phyloP scores from a whole-genome alignment of 2,888 invertebrate species.

The Euplagia quadripunctaria region DNA sequence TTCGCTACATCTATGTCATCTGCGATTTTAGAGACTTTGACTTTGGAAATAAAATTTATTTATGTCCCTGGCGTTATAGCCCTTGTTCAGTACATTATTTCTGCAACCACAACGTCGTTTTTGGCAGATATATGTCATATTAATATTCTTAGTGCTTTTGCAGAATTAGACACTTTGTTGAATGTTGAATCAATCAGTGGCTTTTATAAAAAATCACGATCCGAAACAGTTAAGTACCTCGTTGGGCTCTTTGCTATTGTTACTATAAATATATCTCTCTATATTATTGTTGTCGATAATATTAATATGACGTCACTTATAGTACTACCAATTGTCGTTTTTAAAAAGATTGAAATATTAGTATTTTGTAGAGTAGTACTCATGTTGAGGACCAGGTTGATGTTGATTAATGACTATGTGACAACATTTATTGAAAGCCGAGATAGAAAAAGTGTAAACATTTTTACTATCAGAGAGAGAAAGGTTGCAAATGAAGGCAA shows the following conservation, averaged over 20 bases:
- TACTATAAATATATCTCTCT: constrained; percentile 36
- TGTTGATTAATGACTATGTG: constrained; percentile 62
- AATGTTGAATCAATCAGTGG: no score
- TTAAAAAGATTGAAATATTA: constrained; percentile 64
- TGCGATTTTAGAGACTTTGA: background rate
- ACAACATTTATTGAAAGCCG: constrained; percentile 58
- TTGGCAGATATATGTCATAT: background rate
- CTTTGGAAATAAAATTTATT: background rate
- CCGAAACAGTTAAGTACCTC: constrained; percentile 23
- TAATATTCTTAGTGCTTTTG: background rate
- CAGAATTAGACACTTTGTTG: background rate
- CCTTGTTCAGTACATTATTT: background rate
- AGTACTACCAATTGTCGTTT: constrained; percentile 27
- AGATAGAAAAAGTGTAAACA: constrained; percentile 41
- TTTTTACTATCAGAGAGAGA: constrained; percentile 51
- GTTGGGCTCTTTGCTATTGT: constrained; percentile 45
- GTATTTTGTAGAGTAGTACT: constrained; percentile 62
- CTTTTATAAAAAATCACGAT: no score
- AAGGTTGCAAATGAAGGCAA: constrained; percentile 30
- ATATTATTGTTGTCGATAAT: constrained; percentile 41
- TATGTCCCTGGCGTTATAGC: background rate
- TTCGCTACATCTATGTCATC: background rate
- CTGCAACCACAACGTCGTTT: background rate
- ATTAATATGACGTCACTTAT: constrained; percentile 35
- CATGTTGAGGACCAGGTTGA: constrained; percentile 60